These are phyloP conservation scores for Onychostoma macrolepis DNA, from an alignment of 2,113 vertebrate genomes.

Conservation along the genomic window DNA sequence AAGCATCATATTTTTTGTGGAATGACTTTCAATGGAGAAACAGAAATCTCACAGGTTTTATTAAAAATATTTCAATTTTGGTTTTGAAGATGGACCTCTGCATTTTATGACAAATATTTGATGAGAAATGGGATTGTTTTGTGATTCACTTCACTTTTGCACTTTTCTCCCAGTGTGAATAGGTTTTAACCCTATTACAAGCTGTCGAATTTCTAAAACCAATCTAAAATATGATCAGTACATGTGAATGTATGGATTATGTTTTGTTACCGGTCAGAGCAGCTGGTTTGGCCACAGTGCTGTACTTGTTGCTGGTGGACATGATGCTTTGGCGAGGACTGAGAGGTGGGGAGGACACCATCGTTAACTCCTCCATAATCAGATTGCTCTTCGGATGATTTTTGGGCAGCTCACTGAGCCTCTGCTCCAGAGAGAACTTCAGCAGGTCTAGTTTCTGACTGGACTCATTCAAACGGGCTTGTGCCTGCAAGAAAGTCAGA, in stretches of 20 bases:
- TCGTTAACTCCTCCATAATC: slow-evolving; percentile 92
- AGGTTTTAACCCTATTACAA: background rate
- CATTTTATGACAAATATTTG: background rate
- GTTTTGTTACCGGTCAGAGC: slow-evolving; percentile 88
- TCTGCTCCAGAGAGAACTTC: slow-evolving; percentile 94
- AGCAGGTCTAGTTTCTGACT: slow-evolving; percentile 97
- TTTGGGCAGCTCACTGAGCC: slow-evolving; percentile 92
- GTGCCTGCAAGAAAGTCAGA: slow-evolving; percentile 73
- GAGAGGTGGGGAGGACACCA: slow-evolving; percentile 88
- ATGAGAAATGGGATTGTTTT: background rate
- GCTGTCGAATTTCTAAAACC: background rate
- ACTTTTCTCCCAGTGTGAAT: background rate
- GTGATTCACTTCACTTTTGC: background rate
- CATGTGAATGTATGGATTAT: background rate
- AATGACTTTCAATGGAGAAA: too few species aligned
- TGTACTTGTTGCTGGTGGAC: slow-evolving; percentile 94
- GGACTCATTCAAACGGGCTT: slow-evolving; percentile 96
- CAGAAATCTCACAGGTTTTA: too few species aligned
- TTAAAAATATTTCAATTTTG: too few species aligned
- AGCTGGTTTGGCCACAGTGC: slow-evolving; percentile 95
- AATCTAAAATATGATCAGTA: background rate
- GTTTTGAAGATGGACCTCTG: background rate
- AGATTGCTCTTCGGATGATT: slow-evolving; percentile 93
- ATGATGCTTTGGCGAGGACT: slow-evolving; percentile 94
- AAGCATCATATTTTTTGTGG: too few species aligned